Conservation (phyloP, 2,888 invertebrate genomes). For the Ischnus inquisitorius region DNA sequence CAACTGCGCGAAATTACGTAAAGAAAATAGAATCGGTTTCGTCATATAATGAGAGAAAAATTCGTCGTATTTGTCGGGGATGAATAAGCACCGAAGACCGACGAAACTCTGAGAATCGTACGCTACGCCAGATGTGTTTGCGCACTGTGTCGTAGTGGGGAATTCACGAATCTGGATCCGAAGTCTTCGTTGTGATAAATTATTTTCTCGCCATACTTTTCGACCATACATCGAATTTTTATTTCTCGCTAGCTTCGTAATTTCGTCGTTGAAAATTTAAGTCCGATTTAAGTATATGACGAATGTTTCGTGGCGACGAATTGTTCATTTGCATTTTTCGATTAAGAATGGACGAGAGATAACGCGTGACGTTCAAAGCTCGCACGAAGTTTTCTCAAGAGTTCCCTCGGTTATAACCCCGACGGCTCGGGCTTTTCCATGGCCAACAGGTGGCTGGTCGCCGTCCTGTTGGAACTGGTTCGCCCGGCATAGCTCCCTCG, state of each 20-base stretch:
- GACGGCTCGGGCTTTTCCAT: slow-evolving; percentile 57
- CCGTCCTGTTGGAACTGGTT: slow-evolving; percentile 62
- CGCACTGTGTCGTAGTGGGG: neutral
- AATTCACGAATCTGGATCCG: slow-evolving; percentile 25
- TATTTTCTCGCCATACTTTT: neutral
- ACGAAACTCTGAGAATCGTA: neutral
- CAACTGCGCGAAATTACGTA: neutral
- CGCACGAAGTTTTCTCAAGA: slow-evolving; percentile 6
- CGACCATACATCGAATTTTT: too few species aligned
- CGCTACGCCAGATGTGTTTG: slow-evolving; percentile 34
- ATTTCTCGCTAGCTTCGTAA: neutral
- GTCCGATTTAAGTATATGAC: neutral
- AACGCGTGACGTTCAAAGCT: neutral
- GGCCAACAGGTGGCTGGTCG: slow-evolving; percentile 77
- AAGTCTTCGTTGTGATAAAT: slow-evolving; percentile 9
- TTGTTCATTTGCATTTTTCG: too few species aligned
- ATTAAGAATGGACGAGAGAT: neutral
- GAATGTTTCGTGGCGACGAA: too few species aligned
- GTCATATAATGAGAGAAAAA: neutral
- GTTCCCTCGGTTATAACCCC: neutral
- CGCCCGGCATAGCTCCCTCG: slow-evolving; percentile 51
- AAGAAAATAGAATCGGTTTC: neutral
- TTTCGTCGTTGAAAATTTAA: neutral
- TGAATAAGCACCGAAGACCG: neutral
- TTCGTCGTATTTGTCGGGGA: neutral